A percentile compares a stretch with the other conserved stretches of the same genome.
Conservation (phyloP, 2,888 invertebrate genomes). For the Rhyacophila evoluta region DNA sequence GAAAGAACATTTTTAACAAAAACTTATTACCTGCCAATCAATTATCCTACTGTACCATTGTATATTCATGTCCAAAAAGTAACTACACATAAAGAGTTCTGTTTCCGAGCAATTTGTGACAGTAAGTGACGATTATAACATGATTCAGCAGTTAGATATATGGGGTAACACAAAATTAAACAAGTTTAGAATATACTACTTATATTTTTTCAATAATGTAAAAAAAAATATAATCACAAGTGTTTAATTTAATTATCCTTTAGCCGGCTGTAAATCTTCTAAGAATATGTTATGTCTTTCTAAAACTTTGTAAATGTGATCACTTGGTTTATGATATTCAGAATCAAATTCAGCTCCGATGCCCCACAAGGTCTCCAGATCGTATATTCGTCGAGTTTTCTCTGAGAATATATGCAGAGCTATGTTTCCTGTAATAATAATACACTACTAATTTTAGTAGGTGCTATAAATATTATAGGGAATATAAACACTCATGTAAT, state of each 20-base stretch:
- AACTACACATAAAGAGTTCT: too few relatives aligned
- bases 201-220: too few relatives aligned
- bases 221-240: not conserved
- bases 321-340: constrained; percentile 71
- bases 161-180: not conserved
- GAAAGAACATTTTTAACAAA: too few relatives aligned
- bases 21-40: too few relatives aligned
- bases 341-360: constrained; percentile 86
- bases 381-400: constrained; percentile 78
- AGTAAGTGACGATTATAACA: too few relatives aligned
- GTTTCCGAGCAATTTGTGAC: too few relatives aligned
- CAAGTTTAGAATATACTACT: not conserved
- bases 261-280: constrained; percentile 74
- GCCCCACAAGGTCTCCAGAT: constrained; percentile 92
- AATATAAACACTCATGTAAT: too few relatives aligned
- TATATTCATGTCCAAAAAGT: too few relatives aligned
- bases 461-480: too few relatives aligned
- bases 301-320: constrained; percentile 74
- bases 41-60: too few relatives aligned
- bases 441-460: constrained; percentile 29
- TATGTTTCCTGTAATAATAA: constrained; percentile 81
- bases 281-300: constrained; percentile 77
- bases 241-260: constrained; percentile 41
- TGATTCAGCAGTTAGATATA: too few relatives aligned
- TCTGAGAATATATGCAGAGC: constrained; percentile 88